Base-by-base conservation (phyloP, 2,113 vertebrate genomes). In the Carlito syrichta region DNA sequence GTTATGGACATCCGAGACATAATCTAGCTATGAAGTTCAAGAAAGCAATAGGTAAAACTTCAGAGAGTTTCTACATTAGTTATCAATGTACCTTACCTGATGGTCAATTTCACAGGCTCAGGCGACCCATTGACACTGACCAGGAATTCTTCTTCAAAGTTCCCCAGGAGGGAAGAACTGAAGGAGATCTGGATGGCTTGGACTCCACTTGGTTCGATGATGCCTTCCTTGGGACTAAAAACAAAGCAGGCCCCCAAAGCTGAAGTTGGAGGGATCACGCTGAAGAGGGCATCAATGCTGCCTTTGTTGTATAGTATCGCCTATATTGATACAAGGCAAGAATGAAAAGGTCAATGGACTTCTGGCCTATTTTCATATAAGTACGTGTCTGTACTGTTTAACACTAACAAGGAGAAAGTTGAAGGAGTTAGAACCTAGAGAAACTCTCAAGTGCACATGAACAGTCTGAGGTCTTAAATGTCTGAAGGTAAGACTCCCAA, bases 131-230 rank as follows among this genome's bases (percentile, higher is more conserved):
- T 96, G 83, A 99, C 98, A 50, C 2, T 84, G 52, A 99, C 97
- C n/a, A 96, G 91, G 89, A 99, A 98, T 52, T 99, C 98, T 93
- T 99, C 99, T 0, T 88, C 98, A 81, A 99, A 99, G 7, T 62
- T 52, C 27, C 99, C 99, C 91, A 99, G 78, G 48, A 98, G 88
- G 81, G 54, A 6, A 96, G 99, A 98, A 35, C 88, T 91, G 98
- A 99, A 99, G 87, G 97, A 98, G 93, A 99, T 98, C 76, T 97
- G 97, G 32, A 99, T 78, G 73, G 96, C 97, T 91, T 99, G 99
- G 82, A 97, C 91, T 66, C 89, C 97, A 0, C 98, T 98, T 0
- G 99, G 97, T 50, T 98, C 96, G n/a, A 99, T 94, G 5, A 98
- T 97, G 40, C 99, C 99, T 95, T 99, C 98, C 69, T 86, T 96